A percentile compares a stretch with the other conserved stretches of the same genome.
These are phyloP conservation scores for Agriopis marginaria DNA, from an alignment of 2,888 invertebrate species.

Conservation along the genomic window DNA sequence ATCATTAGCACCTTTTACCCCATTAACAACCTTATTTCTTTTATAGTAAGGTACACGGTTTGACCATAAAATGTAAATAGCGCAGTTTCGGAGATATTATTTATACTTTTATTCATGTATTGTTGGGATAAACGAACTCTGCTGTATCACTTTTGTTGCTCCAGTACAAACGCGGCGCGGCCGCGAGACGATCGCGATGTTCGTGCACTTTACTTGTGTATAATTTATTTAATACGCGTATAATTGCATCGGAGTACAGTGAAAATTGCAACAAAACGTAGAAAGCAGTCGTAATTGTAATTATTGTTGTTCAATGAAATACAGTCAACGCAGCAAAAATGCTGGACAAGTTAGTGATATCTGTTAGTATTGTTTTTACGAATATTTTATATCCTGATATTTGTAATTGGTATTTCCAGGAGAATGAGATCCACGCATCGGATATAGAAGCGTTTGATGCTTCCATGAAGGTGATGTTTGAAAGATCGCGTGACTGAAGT, in stretches of 20 bases:
- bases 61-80: slow-evolving; percentile 36
- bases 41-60: slow-evolving; percentile 35
- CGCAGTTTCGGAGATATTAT: slow-evolving; percentile 45
- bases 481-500: slow-evolving; percentile 58
- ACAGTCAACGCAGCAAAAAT: slow-evolving; percentile 39
- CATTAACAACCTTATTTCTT: slow-evolving; percentile 43
- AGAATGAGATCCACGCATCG: slow-evolving; percentile 71
- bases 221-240: slow-evolving; percentile 51
- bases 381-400: slow-evolving; percentile 1
- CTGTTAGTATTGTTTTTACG: slow-evolving; percentile 39
- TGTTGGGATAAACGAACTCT: slow-evolving; percentile 53
- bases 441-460: slow-evolving; percentile 83
- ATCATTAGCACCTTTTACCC: slow-evolving; percentile 34
- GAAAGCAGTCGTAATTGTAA: slow-evolving; percentile 31
- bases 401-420: slow-evolving; percentile 71
- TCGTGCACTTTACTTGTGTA: slow-evolving; percentile 57
- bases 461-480: slow-evolving; percentile 81
- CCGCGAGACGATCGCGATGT: slow-evolving; percentile 59
- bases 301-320: slow-evolving; percentile 31
- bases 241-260: slow-evolving; percentile 52
- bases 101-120: slow-evolving; percentile 50
- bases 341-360: slow-evolving; percentile 49
- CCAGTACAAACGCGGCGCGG: slow-evolving; percentile 63
- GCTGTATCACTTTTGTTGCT: slow-evolving; percentile 50
- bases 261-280: slow-evolving; percentile 43